Evolutionary conservation across 2,888 invertebrate species (phyloP), one percentile per base, ranked within the genome.

Genomic region (Euproctis similis): DNA sequence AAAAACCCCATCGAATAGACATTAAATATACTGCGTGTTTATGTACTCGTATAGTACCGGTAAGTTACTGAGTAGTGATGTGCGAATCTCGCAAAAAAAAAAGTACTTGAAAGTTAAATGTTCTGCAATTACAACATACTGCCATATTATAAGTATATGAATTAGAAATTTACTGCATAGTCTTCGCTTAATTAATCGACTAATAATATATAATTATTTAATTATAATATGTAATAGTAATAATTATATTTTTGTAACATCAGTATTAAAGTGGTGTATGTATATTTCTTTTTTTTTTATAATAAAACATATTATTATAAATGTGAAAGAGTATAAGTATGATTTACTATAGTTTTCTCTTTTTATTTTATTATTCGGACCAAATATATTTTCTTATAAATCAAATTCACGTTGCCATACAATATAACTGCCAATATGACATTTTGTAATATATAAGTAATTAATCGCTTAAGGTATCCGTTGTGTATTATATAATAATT

Each of bases 121-220:
- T 61, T 61, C 60, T 64, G 55, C 56, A 53, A 59, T 65, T 70
- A 73, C 73, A 71, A 72, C 69, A 67, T 74, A 81, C 82, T 82
- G 82, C 82, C 82, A 81, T 82, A 82, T 71, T 77, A 78, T 78
- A 80, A 72, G 76, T 74, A n/a, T n/a, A n/a, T n/a, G n/a, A n/a
- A n/a, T n/a, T n/a, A n/a, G n/a, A n/a, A n/a, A n/a, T n/a, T n/a
- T n/a, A 14, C 4, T 14, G 69, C 63, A 66, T 76, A 75, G 71
- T 68, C 61, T 70, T 74, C 61, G 74, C 73, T 75, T 77, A 81
- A 76, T 62, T 70, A 62, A 66, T 70, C 69, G n/a, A n/a, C n/a
- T n/a, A n/a, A n/a, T n/a, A n/a, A n/a, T n/a, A n/a, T n/a, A n/a
- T n/a, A n/a, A n/a, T n/a, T n/a, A n/a, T n/a, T n/a, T n/a, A n/a